Evolutionary conservation across 2,113 vertebrate species (phyloP).

Genomic region (Petaurus breviceps): DNA sequence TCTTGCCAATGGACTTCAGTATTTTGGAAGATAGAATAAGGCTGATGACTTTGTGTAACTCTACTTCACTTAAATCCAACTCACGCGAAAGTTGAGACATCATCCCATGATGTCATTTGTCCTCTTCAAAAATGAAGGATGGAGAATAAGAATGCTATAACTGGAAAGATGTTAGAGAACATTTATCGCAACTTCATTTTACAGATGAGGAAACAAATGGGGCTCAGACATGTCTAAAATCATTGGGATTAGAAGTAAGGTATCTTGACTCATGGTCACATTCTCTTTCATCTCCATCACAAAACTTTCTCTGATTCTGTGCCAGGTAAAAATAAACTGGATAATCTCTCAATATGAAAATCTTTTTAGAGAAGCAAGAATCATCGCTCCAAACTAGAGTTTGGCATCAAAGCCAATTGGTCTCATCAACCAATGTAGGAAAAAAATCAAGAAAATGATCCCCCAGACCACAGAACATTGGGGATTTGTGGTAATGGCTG

Average conservation of each 20-base stretch:
- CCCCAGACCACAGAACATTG: neutral
- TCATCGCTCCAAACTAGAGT: neutral
- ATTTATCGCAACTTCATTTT: neutral
- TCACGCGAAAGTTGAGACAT: too few species aligned
- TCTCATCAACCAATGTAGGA: neutral
- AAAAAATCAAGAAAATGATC: neutral
- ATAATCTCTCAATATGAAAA: neutral
- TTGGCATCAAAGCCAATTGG: neutral
- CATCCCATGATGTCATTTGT: too few species aligned
- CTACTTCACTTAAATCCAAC: too few species aligned
- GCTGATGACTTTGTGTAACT: too few species aligned
- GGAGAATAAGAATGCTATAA: neutral
- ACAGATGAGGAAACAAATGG: neutral
- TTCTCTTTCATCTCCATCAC: neutral
- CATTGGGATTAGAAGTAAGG: neutral
- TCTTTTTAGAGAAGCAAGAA: neutral
- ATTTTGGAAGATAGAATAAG: too few species aligned
- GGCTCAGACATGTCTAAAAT: neutral
- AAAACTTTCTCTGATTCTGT: neutral
- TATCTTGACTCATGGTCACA: neutral
- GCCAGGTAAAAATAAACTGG: neutral
- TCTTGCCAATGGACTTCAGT: too few species aligned
- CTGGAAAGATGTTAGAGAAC: neutral
- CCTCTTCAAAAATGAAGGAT: too few species aligned
- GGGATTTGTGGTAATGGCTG: neutral